Evolutionary conservation across 1,140 invertebrate genomes (phyloP).

Genomic region (Lepidurus arcticus): DNA sequence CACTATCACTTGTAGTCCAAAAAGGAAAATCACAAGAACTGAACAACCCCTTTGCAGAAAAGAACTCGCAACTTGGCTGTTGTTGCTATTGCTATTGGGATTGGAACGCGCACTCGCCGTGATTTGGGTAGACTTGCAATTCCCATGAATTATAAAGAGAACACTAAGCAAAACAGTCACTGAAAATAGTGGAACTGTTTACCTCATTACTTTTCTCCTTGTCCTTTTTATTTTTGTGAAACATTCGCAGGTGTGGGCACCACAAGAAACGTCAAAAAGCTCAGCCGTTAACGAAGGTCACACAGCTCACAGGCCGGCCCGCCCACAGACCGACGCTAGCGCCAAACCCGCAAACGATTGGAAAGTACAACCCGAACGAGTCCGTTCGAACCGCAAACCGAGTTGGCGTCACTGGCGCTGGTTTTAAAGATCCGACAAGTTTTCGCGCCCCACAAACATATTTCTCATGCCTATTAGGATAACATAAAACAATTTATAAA

Average conservation of each 20-base stretch:
- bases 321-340: neutral
- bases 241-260: conserved; percentile 6
- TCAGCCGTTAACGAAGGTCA: conserved; percentile 12
- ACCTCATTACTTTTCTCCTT: conserved; percentile 13
- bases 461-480: too few relatives aligned
- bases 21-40: conserved; percentile 8
- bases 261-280: conserved; percentile 21
- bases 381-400: neutral
- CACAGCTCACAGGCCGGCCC: neutral
- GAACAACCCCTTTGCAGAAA: neutral
- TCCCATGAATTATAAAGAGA: conserved; percentile 6
- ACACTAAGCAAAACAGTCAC: neutral
- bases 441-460: too few relatives aligned
- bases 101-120: conserved; percentile 15
- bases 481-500: too few relatives aligned
- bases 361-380: neutral
- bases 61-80: conserved; percentile 17
- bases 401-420: neutral
- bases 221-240: conserved; percentile 2
- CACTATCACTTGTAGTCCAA: neutral
- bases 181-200: neutral
- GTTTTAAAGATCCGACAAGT: neutral
- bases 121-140: conserved; percentile 5
- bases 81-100: neutral
- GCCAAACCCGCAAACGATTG: neutral